Base-by-base conservation (phyloP, 2,113 vertebrate genomes). In the Nannobrachium achirus region DNA sequence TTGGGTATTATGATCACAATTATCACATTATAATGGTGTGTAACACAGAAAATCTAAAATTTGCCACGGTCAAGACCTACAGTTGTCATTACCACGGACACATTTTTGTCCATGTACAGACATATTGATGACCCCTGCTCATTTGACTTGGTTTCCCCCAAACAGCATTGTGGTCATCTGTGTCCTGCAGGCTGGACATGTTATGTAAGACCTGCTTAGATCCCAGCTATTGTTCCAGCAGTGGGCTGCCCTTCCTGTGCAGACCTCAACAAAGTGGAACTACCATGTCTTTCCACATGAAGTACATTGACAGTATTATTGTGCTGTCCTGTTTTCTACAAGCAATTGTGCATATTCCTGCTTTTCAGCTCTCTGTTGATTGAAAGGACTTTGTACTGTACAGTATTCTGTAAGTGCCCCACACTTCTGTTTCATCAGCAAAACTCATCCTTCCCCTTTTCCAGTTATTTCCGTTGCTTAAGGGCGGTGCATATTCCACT, bases 221-320 rank as follows among this genome's bases (percentile, higher is more conserved):
- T 72, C 83, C 83, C 66, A 73, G 79, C 83, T 73, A 88, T 91
- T 91, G 89, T 91, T 90, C 79, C 69, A 80, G 75, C 1, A 50
- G 56, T 48, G 66, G 19, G 63, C 75, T 71, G 81, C 80, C 78
- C 80, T 90, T 90, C 88, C 90, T 91, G 89, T 41, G 2, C 71
- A 55, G 73, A 80, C 64, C 74, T 63, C 64, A 72, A 1, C 48
- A 67, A 20, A 73, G 66, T 48, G 66, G n/a, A n/a, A n/a, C n/a
- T n/a, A n/a, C 67, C 57, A 53, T 25, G 38, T 61, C 8, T 71
- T 72, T 75, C 63, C 60, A 56, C 55, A 55, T 83, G 71, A 63
- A 40, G 56, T 57, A 66, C 57, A 45, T 50, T 56, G 14, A 64
- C 49, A 65, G 19, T 75, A 65, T 64, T n/a, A 33, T 18, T 7